phyloP scores from a whole-genome alignment of 2,888 invertebrate species.

The Fragum whitleyi region DNA sequence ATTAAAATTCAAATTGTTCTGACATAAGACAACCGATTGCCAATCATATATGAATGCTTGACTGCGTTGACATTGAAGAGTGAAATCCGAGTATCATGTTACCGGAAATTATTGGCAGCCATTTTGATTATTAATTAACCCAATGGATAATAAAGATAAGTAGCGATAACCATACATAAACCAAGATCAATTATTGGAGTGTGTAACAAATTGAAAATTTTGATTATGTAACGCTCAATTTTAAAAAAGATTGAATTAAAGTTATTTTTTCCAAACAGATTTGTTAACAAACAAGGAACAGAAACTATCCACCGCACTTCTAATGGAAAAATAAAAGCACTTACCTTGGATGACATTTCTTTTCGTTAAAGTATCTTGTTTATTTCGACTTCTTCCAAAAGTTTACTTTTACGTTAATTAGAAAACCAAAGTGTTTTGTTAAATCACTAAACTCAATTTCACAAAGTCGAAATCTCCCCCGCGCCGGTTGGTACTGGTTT shows the following conservation, averaged over 20 bases:
- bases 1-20: background rate
- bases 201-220: background rate
- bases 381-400: conserved; percentile 21
- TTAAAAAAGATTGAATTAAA: background rate
- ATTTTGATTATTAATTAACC: conserved; percentile 19
- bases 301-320: conserved; percentile 12
- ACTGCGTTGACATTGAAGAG: background rate
- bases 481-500: conserved; percentile 18
- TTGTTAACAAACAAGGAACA: background rate
- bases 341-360: conserved; percentile 36
- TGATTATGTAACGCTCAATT: background rate
- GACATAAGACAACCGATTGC: background rate
- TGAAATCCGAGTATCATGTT: background rate
- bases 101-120: conserved; percentile 13
- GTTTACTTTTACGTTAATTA: conserved; percentile 19
- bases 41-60: background rate
- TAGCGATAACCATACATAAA: background rate
- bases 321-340: conserved; percentile 24
- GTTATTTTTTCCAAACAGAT: background rate
- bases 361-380: conserved; percentile 14
- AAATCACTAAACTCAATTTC: conserved; percentile 20
- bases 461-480: conserved; percentile 28
- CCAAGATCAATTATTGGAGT: background rate
- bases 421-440: conserved; percentile 11
- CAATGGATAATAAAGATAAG: background rate